These are phyloP conservation scores for Elysia chlorotica DNA, from an alignment of 1,140 invertebrate genomes.

Conservation along the genomic window DNA sequence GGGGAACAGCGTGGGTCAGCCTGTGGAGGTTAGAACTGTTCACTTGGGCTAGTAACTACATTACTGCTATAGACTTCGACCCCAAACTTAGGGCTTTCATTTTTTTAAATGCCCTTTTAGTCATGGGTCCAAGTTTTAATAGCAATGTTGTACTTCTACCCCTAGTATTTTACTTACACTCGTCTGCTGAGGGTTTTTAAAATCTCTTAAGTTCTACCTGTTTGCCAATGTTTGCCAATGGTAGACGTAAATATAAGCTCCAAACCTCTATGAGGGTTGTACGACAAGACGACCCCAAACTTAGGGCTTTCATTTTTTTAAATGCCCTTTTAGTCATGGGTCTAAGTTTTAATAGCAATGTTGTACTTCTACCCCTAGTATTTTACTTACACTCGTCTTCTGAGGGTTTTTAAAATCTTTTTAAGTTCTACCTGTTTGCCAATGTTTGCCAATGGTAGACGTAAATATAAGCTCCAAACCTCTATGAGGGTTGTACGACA, in stretches of 20 bases:
- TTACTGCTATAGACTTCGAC: not conserved
- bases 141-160: not conserved
- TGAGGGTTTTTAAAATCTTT: no score
- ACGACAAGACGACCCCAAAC: no score
- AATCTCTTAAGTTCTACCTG: no score
- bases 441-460: no score
- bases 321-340: not conserved
- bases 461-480: no score
- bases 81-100: not conserved
- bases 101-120: not conserved
- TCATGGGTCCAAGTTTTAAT: not conserved
- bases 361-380: not conserved
- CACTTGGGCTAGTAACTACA: not conserved
- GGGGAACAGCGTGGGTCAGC: constrained; percentile 75
- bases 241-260: no score
- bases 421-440: no score
- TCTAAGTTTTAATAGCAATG: not conserved
- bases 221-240: no score
- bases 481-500: no score
- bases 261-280: no score
- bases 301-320: not conserved
- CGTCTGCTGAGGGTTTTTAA: not conserved
- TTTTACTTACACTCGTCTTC: not conserved
- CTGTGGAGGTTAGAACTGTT: constrained; percentile 64
- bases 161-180: not conserved